Conservation (phyloP, 2,888 invertebrate species). For the Acrobasis repandana region DNA sequence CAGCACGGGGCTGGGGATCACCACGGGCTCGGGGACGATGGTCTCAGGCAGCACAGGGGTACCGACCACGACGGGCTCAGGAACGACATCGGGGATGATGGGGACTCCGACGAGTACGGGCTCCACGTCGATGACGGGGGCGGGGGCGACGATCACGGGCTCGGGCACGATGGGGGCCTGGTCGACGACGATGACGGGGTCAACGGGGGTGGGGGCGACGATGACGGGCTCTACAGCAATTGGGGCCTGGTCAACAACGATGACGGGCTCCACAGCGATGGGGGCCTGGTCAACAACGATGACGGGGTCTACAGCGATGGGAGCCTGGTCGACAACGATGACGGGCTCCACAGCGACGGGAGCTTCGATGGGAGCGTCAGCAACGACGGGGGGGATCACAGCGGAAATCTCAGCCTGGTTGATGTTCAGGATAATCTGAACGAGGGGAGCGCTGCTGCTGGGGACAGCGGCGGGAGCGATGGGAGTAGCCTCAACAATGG, state of each 20-base stretch:
- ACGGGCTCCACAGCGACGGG: slow-evolving; percentile 28
- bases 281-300: slow-evolving; percentile 12
- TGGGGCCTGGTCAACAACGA: slow-evolving; percentile 24
- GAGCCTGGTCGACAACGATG: slow-evolving; percentile 26
- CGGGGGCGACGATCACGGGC: slow-evolving; percentile 25
- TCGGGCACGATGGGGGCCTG: slow-evolving; percentile 23
- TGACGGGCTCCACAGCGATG: slow-evolving; percentile 12
- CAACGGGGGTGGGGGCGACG: slow-evolving; percentile 19
- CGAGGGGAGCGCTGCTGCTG: slow-evolving; percentile 37
- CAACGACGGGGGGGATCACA: slow-evolving; percentile 23
- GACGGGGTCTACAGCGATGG: slow-evolving; percentile 18
- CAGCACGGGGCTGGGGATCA: slow-evolving; percentile 27
- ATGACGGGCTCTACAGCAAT: slow-evolving; percentile 23
- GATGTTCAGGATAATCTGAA: slow-evolving; percentile 51
- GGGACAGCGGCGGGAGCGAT: no score
- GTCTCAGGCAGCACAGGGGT: slow-evolving; percentile 26
- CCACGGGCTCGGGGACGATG: slow-evolving; percentile 31
- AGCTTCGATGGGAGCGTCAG: slow-evolving; percentile 25
- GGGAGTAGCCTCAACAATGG: slow-evolving; percentile 26
- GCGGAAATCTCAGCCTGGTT: slow-evolving; percentile 35
- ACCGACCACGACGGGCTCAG: slow-evolving; percentile 27
- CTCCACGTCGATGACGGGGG: slow-evolving; percentile 26
- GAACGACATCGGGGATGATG: slow-evolving; percentile 21
- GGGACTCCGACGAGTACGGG: slow-evolving; percentile 20
- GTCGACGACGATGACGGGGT: no score